phyloP scores from a whole-genome alignment of 2,113 vertebrate genomes.

The Sclerurus mexicanus region DNA sequence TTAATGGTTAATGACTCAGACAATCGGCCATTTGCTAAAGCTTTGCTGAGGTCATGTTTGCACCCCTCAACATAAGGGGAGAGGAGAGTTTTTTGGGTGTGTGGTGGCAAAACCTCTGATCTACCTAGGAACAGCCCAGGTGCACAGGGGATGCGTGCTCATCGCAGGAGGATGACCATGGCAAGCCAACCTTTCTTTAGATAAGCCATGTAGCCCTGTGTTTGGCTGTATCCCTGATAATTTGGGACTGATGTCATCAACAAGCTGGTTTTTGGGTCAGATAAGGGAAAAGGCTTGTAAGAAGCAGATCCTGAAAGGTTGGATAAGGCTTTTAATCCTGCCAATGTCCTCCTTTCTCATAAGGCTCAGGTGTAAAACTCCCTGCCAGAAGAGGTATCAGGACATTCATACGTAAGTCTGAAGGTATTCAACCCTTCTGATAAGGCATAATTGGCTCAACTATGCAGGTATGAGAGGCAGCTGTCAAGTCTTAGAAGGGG shows the following conservation, averaged over 20 bases:
- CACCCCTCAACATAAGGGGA: background rate
- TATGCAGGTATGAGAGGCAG: background rate
- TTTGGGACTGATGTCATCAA: background rate
- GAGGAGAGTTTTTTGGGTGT: background rate
- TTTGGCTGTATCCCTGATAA: background rate
- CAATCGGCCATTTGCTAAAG: background rate
- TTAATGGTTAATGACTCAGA: background rate
- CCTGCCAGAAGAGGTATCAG: background rate
- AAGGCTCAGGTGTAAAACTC: background rate
- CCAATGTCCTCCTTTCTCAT: background rate
- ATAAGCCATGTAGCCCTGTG: background rate
- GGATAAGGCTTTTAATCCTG: background rate
- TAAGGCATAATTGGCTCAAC: background rate
- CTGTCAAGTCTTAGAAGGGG: background rate
- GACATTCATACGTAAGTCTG: background rate
- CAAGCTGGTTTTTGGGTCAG: background rate
- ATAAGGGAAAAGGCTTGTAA: background rate
- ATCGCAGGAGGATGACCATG: background rate
- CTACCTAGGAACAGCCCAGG: background rate
- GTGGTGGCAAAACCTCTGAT: background rate
- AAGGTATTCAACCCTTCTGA: background rate
- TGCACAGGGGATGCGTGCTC: background rate
- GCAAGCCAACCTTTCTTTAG: background rate
- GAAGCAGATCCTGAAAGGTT: background rate
- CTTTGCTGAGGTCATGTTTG: background rate